Percentiles rank a stretch among this genome's conserved stretches.
Conservation (phyloP, 2,888 invertebrate species). For the Tillus elongatus region DNA sequence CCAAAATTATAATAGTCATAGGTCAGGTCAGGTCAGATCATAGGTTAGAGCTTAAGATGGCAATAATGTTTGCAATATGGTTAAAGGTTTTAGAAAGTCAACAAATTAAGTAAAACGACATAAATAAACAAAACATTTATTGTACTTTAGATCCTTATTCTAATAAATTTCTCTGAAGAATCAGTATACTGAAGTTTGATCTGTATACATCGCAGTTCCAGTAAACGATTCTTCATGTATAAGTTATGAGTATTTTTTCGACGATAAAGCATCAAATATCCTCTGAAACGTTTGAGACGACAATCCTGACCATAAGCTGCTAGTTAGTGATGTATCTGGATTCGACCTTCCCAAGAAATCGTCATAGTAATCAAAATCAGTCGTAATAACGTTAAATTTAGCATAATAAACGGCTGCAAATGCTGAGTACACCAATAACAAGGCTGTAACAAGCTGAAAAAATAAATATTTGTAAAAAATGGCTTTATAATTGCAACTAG, state of each 20-base stretch:
- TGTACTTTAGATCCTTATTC: too few relatives aligned
- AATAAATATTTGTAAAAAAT: conserved; percentile 16
- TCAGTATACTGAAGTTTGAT: too few relatives aligned
- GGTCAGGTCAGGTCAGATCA: too few relatives aligned
- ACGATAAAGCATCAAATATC: conserved; percentile 52
- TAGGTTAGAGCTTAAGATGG: too few relatives aligned
- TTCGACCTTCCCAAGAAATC: conserved; percentile 55
- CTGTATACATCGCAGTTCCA: too few relatives aligned
- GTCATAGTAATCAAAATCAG: conserved; percentile 65
- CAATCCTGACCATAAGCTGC: conserved; percentile 46
- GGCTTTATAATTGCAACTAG: conserved; percentile 3
- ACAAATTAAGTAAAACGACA: too few relatives aligned
- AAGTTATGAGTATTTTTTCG: conserved; percentile 40
- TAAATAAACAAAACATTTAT: too few relatives aligned
- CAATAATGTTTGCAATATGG: too few relatives aligned
- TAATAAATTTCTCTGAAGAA: too few relatives aligned
- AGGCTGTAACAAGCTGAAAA: conserved; percentile 69
- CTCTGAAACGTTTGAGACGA: conserved; percentile 56
- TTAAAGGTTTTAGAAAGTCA: too few relatives aligned
- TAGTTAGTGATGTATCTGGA: conserved; percentile 37
- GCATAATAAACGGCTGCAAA: conserved; percentile 82
- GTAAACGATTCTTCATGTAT: conserved; percentile 13
- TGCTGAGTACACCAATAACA: conserved; percentile 71
- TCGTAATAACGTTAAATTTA: conserved; percentile 74
- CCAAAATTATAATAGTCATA: too few relatives aligned